Evolutionary conservation across 2,888 invertebrate genomes (phyloP).

Genomic region (Craniophora ligustri): DNA sequence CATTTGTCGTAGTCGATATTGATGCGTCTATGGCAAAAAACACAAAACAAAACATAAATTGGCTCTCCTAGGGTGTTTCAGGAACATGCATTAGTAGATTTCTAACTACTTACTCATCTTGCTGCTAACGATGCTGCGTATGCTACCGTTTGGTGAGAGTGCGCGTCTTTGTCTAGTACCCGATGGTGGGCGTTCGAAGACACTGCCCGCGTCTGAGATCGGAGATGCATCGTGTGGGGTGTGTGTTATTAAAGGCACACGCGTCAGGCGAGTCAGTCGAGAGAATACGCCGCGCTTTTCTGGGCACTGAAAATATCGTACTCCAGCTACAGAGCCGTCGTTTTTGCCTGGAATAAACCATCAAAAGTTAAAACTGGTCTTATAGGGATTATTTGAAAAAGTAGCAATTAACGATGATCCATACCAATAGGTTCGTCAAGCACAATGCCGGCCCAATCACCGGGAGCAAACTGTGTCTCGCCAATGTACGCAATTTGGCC

Average conservation of each 20-base stretch:
- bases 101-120: constrained; percentile 83
- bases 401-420: constrained; percentile 34
- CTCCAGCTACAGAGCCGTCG: constrained; percentile 97
- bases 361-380: constrained; percentile 1
- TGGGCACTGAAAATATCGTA: constrained; percentile 97
- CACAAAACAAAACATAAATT: constrained; percentile 5
- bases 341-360: constrained; percentile 93
- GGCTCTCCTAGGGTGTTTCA: not conserved
- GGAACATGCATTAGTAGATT: not conserved
- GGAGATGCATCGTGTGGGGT: constrained; percentile 83
- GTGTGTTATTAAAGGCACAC: constrained; percentile 90
- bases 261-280: constrained; percentile 94
- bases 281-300: constrained; percentile 98
- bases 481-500: constrained; percentile 98
- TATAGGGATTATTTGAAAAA: not conserved
- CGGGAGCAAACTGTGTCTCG: constrained; percentile 98
- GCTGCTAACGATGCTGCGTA: constrained; percentile 86
- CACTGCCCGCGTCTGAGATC: constrained; percentile 83
- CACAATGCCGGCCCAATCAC: constrained; percentile 99
- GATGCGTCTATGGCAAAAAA: constrained; percentile 75
- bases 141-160: constrained; percentile 84
- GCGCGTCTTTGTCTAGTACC: constrained; percentile 80
- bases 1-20: constrained; percentile 81
- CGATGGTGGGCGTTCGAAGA: constrained; percentile 83
- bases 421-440: constrained; percentile 98